Evolutionary conservation across 2,797 vertebrate species (phyloP).

Genomic region (Silurus aristotelis): DNA sequence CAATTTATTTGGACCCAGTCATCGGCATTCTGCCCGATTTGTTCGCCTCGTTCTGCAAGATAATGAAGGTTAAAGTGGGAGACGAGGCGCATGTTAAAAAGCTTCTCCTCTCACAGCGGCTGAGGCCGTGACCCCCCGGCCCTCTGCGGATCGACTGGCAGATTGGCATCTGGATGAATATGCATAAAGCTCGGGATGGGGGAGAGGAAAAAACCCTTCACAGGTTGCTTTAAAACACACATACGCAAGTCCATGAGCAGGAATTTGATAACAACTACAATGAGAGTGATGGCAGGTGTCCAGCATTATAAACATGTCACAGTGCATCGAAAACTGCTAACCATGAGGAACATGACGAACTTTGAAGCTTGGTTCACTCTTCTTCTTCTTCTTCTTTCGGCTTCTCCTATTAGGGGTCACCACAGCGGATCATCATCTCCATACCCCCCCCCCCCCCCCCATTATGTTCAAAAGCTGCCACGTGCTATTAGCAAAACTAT

Average conservation of each 20-base stretch:
- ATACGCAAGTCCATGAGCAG: background rate
- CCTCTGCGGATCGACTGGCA: slow-evolving; percentile 1
- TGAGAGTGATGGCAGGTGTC: background rate
- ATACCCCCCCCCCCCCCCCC: no score
- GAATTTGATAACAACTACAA: background rate
- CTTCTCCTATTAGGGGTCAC: no score
- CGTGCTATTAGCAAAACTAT: background rate
- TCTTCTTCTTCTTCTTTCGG: no score
- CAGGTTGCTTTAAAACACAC: background rate
- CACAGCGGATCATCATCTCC: no score
- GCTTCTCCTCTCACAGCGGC: slow-evolving; percentile 2
- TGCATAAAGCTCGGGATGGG: background rate
- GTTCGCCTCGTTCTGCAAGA: slow-evolving; percentile 28
- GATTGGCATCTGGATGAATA: slow-evolving; percentile 20
- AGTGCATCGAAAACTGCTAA: background rate
- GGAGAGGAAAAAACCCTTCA: background rate
- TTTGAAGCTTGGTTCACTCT: no score
- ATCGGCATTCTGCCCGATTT: slow-evolving; percentile 42
- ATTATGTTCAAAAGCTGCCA: background rate
- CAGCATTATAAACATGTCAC: background rate
- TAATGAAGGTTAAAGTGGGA: slow-evolving; percentile 56
- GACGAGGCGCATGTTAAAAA: slow-evolving; percentile 51
- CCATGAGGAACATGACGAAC: background rate
- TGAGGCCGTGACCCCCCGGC: slow-evolving; percentile 4
- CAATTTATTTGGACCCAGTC: slow-evolving; percentile 52